Base-by-base conservation (phyloP, 2,113 vertebrate genomes). In the Sinocyclocheilus maitianheensis region DNA sequence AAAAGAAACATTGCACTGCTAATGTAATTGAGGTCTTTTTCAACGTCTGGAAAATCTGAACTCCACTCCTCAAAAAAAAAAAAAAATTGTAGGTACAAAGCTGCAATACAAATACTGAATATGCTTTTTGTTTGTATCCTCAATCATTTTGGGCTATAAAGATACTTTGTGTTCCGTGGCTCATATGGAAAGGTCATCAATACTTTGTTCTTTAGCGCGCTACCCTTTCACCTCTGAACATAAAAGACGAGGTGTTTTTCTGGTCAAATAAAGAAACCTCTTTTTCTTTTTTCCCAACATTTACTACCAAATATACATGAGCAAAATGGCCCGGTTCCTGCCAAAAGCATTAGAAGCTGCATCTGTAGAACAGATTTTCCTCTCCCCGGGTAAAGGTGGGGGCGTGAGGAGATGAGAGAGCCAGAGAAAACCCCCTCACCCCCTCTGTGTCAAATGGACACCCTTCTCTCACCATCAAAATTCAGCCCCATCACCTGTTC, bases 171-270 rank as follows among this genome's bases (percentile, higher is more conserved):
- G 95, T 96, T 95, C 93, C 92, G 12, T 92, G 76, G 92, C 87
- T 92, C 97, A 97, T 96, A 97, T 98, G 98, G 97, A 96, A 97
- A 97, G 94, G 95, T 96, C 96, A 96, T 99, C 97, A 98, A 96
- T 95, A 96, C 96, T 95, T 94, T 95, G 93, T 96, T 96, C 94
- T 95, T 96, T 96, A 67, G 94, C 95, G 94, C 94, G 89, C 90
- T 93, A 91, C 96, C 96, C 95, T 97, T 97, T 96, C 96, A 98
- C 97, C 96, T 97, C 95, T 94, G 96, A 97, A 98, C 97, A 97
- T 98, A 96, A 99, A 99, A 98, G 96, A 95, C 96, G 96, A 98
- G 97, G 97, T 98, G 96, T 97, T 98, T 97, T 97, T 97, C 96
- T 97, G 96, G 94, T 98, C 96, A 97, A 98, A 97, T 97, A 98